A percentile compares a stretch with the other conserved stretches of the same genome.
These are phyloP conservation scores for Alethe diademata DNA, from an alignment of 2,113 vertebrate genomes.

Conservation along the genomic window DNA sequence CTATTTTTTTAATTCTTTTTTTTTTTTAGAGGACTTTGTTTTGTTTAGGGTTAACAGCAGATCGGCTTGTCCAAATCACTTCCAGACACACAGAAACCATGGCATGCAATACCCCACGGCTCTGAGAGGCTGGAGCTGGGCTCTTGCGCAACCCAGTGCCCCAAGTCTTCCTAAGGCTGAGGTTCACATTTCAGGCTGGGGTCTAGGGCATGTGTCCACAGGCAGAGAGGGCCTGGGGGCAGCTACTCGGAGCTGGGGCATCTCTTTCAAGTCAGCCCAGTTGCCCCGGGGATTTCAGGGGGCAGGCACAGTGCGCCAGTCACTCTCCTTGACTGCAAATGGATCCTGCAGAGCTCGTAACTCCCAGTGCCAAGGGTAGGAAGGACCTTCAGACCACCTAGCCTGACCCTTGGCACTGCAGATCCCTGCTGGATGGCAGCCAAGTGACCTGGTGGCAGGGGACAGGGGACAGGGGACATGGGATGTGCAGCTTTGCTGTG, in stretches of 20 bases:
- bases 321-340: neutral
- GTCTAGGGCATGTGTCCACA: neutral
- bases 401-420: neutral
- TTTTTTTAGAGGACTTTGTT: constrained; percentile 22
- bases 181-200: neutral
- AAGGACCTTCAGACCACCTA: neutral
- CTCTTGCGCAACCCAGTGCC: constrained; percentile 22
- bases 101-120: constrained; percentile 52
- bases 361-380: neutral
- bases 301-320: neutral
- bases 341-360: accelerated
- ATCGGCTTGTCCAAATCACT: constrained; percentile 61
- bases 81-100: constrained; percentile 61
- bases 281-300: neutral
- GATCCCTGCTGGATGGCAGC: neutral
- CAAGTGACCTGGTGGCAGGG: neutral
- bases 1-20: neutral
- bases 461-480: neutral
- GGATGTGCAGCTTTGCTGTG: accelerated
- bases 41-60: constrained; percentile 64
- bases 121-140: constrained; percentile 7
- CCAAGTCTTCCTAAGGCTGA: neutral
- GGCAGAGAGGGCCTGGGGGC: neutral
- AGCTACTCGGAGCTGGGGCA: neutral
- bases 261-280: accelerated